A percentile compares a stretch with the other conserved stretches of the same genome.
These are phyloP conservation scores for Epinephelus awoara DNA, from an alignment of 2,797 vertebrate genomes.

Conservation along the genomic window DNA sequence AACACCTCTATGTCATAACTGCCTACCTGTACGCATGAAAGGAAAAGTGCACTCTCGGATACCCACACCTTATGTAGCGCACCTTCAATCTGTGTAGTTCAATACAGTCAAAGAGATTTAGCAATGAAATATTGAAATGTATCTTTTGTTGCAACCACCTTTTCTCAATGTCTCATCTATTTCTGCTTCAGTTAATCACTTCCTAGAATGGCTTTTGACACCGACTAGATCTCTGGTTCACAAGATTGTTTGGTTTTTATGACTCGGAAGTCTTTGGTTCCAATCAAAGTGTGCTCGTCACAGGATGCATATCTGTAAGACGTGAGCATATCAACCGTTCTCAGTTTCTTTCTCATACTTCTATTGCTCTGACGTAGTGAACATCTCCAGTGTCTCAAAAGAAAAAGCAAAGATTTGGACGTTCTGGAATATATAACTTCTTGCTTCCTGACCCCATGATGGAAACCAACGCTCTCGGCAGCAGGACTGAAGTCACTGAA, in stretches of 20 bases:
- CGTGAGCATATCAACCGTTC: not conserved
- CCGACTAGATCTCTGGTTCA: not conserved
- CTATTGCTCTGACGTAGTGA: not conserved
- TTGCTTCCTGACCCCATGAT: not conserved
- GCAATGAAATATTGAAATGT: constrained; percentile 7
- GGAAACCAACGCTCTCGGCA: not conserved
- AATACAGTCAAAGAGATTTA: not conserved
- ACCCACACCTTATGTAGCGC: not conserved
- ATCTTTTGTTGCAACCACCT: not conserved
- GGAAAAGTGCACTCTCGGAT: constrained; percentile 18
- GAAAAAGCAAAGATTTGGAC: not conserved
- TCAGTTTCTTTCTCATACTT: not conserved
- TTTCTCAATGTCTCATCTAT: not conserved
- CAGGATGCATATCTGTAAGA: not conserved
- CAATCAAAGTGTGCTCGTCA: not conserved
- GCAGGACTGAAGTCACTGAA: not conserved
- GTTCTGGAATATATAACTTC: not conserved
- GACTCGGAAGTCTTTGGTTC: not conserved
- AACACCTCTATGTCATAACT: constrained; percentile 6
- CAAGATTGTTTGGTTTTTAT: not conserved
- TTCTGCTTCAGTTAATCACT: not conserved
- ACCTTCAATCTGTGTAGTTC: constrained; percentile 1
- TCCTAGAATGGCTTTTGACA: not conserved
- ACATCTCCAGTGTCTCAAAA: not conserved
- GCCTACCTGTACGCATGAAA: constrained; percentile 23